Base-by-base conservation (phyloP, 2,797 vertebrate species). In the Ambastaia sidthimunki region DNA sequence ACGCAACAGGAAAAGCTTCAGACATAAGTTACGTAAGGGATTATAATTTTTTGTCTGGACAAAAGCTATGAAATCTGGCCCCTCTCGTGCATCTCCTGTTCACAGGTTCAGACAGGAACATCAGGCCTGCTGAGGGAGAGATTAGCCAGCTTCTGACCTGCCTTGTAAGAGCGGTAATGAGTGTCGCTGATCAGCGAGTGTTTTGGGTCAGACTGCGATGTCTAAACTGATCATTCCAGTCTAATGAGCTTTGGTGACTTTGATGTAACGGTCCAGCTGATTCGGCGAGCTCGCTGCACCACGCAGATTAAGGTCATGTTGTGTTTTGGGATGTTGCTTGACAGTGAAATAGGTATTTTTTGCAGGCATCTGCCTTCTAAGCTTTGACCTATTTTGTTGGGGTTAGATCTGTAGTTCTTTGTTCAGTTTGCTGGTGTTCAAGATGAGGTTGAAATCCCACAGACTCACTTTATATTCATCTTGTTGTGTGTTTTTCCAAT, bases 1-100 rank as follows among this genome's bases (percentile, higher is more conserved):
- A 88, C 79, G 52, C 57, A 80, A 66, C 60, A 57, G 79, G 62
- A 77, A 84, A 81, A 80, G 83, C 75, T 68, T 83, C 74, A 86
- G 82, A 82, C 88, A 82, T 81, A 86, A 83, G 54, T 78, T 81
- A 75, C 80, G 83, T 87, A 82, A 86, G 87, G 81, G 63, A 89
- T 89, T 88, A 78, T 80, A 9, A 86, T 87, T 86, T 84, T 78
- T 83, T 84, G 78, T 65, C 85, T 78, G 69, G 65, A 85, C 82
- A 86, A 90, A 88, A 86, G 82, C 74, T 28, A 82, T 89, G 82
- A 84, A 82, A 83, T 77, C 71, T 68, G 80, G 54, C 66, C 84
- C 74, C 74, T 67, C 77, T 85, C 85, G 57, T 16, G 19, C 54
- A 3, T 77, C 68, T 60, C 21, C 44, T 41, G 62, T 76, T 60